Percentiles rank a stretch among this genome's conserved stretches.
Conservation (phyloP, 2,113 vertebrate species). For the Raja brachyura region DNA sequence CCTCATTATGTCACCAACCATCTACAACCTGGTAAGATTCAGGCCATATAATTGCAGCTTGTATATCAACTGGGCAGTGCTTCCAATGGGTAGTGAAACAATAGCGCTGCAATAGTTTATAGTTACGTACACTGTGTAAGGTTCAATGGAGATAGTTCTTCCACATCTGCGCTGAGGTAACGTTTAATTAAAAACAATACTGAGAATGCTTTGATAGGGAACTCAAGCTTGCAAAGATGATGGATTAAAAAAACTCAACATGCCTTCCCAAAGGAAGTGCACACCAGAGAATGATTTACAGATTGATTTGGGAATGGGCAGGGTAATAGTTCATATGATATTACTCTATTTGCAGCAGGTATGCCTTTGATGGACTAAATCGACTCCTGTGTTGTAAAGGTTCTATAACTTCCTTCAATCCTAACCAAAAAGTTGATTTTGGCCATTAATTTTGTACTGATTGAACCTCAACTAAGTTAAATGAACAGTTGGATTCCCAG, state of each 20-base stretch:
- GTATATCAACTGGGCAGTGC: neutral
- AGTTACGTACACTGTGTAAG: neutral
- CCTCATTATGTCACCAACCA: neutral
- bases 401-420: too few relatives aligned
- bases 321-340: too few relatives aligned
- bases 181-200: too few relatives aligned
- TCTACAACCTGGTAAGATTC: neutral
- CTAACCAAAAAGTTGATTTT: neutral
- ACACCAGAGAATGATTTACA: too few relatives aligned
- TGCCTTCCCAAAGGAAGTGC: too few relatives aligned
- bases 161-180: neutral
- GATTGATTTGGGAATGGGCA: too few relatives aligned
- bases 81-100: neutral
- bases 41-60: neutral
- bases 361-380: too few relatives aligned
- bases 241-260: too few relatives aligned
- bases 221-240: too few relatives aligned
- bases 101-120: neutral
- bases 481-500: neutral
- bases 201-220: too few relatives aligned
- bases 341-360: too few relatives aligned
- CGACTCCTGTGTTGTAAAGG: too few relatives aligned
- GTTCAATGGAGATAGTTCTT: neutral
- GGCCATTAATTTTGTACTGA: neutral
- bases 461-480: neutral